A percentile compares a stretch with the other conserved stretches of the same genome.
Evolutionary conservation across 2,797 vertebrate species (phyloP).

Genomic region (Characodon lateralis): DNA sequence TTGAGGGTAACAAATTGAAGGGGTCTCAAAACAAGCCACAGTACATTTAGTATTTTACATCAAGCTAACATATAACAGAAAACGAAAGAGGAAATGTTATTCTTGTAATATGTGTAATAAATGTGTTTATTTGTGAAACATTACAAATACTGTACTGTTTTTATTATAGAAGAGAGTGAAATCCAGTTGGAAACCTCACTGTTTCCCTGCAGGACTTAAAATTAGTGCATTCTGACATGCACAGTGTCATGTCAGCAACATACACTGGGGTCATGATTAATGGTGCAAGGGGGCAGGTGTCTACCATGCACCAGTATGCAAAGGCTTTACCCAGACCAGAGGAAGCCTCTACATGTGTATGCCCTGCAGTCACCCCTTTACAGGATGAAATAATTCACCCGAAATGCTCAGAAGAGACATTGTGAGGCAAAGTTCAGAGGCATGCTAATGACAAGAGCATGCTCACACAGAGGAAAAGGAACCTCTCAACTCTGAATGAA

Average conservation of each 20-base stretch:
- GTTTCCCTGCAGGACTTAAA: slow-evolving; percentile 34
- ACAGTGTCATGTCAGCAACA: slow-evolving; percentile 69
- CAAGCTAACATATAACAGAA: not conserved
- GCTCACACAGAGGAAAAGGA: slow-evolving; percentile 54
- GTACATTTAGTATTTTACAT: no score
- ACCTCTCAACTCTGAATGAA: slow-evolving; percentile 66
- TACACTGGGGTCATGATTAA: slow-evolving; percentile 67
- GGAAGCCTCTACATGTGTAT: slow-evolving; percentile 84
- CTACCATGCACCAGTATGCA: slow-evolving; percentile 75
- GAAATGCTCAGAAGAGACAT: slow-evolving; percentile 73
- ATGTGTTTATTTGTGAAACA: not conserved
- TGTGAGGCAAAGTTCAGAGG: slow-evolving; percentile 76
- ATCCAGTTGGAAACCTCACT: slow-evolving; percentile 6
- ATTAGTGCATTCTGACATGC: slow-evolving; percentile 51
- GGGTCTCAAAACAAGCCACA: not conserved
- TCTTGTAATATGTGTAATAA: not conserved
- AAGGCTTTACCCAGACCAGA: slow-evolving; percentile 69
- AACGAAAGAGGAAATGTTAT: not conserved
- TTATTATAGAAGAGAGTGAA: not conserved
- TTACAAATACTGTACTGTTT: not conserved
- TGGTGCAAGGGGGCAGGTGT: slow-evolving; percentile 78
- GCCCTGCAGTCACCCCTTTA: slow-evolving; percentile 74
- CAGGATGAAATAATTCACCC: slow-evolving; percentile 79
- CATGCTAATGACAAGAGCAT: slow-evolving; percentile 81
- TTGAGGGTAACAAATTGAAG: not conserved